A percentile compares a stretch with the other conserved stretches of the same genome.
Conservation (phyloP, 2,797 vertebrate species). For the Phylloscopus collybita region DNA sequence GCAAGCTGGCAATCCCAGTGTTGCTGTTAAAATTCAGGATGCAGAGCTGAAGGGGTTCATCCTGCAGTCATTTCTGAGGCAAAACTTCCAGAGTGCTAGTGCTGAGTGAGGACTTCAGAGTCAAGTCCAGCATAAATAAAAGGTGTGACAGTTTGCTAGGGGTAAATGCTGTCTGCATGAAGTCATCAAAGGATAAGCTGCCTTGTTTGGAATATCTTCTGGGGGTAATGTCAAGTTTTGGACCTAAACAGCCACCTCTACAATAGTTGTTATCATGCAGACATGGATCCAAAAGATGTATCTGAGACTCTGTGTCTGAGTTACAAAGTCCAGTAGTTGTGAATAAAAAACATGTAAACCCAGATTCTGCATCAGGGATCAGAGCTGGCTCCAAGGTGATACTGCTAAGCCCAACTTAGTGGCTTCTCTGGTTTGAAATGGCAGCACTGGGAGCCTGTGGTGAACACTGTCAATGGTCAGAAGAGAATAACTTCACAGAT, state of each 20-base stretch:
- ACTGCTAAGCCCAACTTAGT: neutral
- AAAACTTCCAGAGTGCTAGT: neutral
- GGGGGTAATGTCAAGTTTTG: neutral
- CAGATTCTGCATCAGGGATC: neutral
- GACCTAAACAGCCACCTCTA: neutral
- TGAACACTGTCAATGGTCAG: neutral
- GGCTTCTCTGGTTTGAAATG: neutral
- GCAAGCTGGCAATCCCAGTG: neutral
- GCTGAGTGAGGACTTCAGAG: neutral
- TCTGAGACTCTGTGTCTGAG: neutral
- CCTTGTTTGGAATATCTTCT: neutral
- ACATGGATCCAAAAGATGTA: neutral
- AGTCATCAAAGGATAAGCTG: neutral
- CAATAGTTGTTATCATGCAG: neutral
- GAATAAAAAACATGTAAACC: neutral
- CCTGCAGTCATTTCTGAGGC: neutral
- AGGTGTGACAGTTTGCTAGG: neutral
- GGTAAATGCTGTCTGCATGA: neutral
- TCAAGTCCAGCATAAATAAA: neutral
- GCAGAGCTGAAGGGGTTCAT: neutral
- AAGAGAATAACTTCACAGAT: constrained; percentile 54
- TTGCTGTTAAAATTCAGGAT: neutral
- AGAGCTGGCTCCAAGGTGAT: neutral
- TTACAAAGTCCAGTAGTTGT: neutral
- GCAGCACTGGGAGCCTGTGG: neutral